Conservation (phyloP, 2,113 vertebrate species). For the Dicaeum eximium region DNA sequence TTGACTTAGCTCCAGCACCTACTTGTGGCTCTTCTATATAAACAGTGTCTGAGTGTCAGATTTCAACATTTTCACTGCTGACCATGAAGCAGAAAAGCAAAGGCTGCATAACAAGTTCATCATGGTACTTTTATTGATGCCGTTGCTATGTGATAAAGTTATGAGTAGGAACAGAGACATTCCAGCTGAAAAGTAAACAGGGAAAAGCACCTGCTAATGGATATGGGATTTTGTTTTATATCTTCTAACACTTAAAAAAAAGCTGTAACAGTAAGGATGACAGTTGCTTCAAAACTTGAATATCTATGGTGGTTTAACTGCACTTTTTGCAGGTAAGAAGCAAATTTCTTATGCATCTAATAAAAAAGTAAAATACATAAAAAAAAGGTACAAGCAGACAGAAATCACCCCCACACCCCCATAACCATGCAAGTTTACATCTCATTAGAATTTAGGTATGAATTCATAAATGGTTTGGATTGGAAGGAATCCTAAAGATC, state of each 20-base stretch:
- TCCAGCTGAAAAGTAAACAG: background rate
- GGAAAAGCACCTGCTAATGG: background rate
- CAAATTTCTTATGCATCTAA: background rate
- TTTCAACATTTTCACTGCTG: background rate
- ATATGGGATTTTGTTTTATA: background rate
- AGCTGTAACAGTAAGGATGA: background rate
- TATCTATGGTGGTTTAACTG: background rate
- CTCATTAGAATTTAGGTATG: background rate
- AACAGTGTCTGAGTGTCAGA: fast-evolving
- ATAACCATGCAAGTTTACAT: background rate
- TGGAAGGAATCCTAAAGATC: background rate
- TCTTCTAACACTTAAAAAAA: background rate
- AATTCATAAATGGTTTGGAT: background rate
- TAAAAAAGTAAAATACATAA: background rate
- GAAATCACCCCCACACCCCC: fast-evolving
- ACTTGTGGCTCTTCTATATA: background rate
- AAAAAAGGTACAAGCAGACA: background rate
- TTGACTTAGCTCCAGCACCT: background rate
- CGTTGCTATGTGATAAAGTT: background rate
- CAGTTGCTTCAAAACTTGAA: background rate
- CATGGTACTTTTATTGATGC: background rate
- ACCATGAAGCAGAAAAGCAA: background rate
- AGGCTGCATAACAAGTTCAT: background rate
- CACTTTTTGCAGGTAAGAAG: background rate
- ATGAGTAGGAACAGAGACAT: background rate